Base-by-base conservation (phyloP, 2,888 invertebrate genomes). In the Unio pictorum region DNA sequence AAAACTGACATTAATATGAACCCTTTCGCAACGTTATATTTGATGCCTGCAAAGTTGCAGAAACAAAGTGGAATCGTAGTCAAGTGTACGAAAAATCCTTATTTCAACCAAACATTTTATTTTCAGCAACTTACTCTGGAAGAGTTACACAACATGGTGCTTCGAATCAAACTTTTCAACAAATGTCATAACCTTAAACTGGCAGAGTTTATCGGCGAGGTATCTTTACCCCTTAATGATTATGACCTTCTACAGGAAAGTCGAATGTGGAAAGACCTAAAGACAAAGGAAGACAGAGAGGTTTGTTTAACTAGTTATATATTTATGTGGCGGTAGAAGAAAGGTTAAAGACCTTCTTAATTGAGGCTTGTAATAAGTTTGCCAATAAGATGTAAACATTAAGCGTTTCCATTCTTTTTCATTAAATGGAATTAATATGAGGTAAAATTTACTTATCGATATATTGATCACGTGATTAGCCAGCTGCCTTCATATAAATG, bases 11-110 rank as follows among this genome's bases (percentile, higher is more conserved):
- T 86, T 71, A 86, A 87, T 66, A 82, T 90, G 45, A 90, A 89
- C 69, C 83, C 89, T 28, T 89, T 86, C 74, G 88, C 86, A 66
- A 90, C 89, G 75, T 81, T 91, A 28, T 89, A 84, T 74, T 84
- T 91, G 18, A 86, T 89, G 78, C 90, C 90, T n/a, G 88, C 90
- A 45, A 91, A 91, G 75, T 67, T 86, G 54, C 90, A 90, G 72
- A 89, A 89, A 73, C 89, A 90, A 68, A 74, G 73, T 15, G 82
- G 86, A 7, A 84, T 87, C 59, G 84, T 89, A 17, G 83, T 89
- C 8, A 90, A 89, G 69, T 82, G 88, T 64, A 89, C 90, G 11
- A 68, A 87, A 20, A 84, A 90, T 75, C 90, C 90, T 4, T 79
- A 88, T 20, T 90, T 87, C 74, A 88, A 90, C 62, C 84, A 91